These are phyloP conservation scores for Toxotes jaculatrix DNA, from an alignment of 2,113 vertebrate genomes.

Conservation along the genomic window DNA sequence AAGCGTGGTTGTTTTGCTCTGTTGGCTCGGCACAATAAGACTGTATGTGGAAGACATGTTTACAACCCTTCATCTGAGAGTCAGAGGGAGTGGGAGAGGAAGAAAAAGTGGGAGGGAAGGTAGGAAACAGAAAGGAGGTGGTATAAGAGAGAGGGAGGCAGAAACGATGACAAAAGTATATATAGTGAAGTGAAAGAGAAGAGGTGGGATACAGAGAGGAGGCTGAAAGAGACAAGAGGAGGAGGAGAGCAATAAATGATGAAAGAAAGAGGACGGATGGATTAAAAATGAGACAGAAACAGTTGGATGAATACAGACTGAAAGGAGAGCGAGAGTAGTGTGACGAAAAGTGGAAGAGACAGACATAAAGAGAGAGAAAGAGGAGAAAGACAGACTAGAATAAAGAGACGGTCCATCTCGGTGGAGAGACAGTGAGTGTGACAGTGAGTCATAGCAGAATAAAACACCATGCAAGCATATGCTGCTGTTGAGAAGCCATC, in stretches of 20 bases:
- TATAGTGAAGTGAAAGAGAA: conserved; percentile 39
- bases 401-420: conserved; percentile 47
- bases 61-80: conserved; percentile 68
- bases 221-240: conserved; percentile 42
- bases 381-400: conserved; percentile 37
- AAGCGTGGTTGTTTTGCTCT: conserved; percentile 76
- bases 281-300: conserved; percentile 30
- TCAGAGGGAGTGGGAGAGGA: conserved; percentile 59
- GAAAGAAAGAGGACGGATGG: conserved; percentile 33
- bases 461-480: conserved; percentile 71
- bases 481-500: conserved; percentile 67
- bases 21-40: conserved; percentile 75
- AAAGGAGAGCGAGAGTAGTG: conserved; percentile 41
- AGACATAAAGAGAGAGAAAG: conserved; percentile 53
- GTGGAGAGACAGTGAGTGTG: conserved; percentile 47
- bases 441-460: conserved; percentile 75
- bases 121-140: conserved; percentile 63
- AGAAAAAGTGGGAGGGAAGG: conserved; percentile 57
- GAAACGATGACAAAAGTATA: conserved; percentile 49
- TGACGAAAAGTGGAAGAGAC: conserved; percentile 41
- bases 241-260: conserved; percentile 30
- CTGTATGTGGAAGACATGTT: conserved; percentile 77
- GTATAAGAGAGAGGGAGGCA: conserved; percentile 45
- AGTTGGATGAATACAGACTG: conserved; percentile 31
- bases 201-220: conserved; percentile 60